A percentile compares a stretch with the other conserved stretches of the same genome.
phyloP scores from a whole-genome alignment of 1,140 invertebrate species.

The Copidosoma floridanum region DNA sequence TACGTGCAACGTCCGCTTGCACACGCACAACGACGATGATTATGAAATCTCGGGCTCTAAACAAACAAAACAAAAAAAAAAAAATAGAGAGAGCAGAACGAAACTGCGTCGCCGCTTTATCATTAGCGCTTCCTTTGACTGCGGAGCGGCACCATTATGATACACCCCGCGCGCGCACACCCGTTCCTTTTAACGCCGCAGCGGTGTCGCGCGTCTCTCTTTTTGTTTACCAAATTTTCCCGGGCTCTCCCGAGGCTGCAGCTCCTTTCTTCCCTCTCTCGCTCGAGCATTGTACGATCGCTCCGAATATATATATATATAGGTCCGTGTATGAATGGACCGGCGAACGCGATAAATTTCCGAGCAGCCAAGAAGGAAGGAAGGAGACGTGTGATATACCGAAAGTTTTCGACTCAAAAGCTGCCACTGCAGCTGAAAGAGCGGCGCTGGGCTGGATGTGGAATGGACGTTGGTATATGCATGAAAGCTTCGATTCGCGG shows the following conservation, averaged over 20 bases:
- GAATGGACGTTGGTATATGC: constrained; percentile 53
- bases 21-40: too few species aligned
- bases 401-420: constrained; percentile 53
- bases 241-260: not conserved
- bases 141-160: too few species aligned
- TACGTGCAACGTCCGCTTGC: too few species aligned
- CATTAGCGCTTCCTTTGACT: not conserved
- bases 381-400: constrained; percentile 33
- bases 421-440: constrained; percentile 1
- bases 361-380: not conserved
- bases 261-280: constrained; percentile 32
- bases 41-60: too few species aligned
- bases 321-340: constrained; percentile 47
- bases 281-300: constrained; percentile 37
- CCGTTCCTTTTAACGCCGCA: not conserved
- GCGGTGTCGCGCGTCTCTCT: not conserved
- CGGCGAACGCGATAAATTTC: constrained; percentile 51
- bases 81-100: not conserved
- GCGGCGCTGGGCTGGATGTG: not conserved
- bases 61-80: too few species aligned
- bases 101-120: not conserved
- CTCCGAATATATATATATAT: too few species aligned
- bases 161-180: not conserved
- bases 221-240: constrained; percentile 21
- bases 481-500: constrained; percentile 57